Percentiles rank a stretch among this genome's conserved stretches.
Evolutionary conservation across 1,140 invertebrate species (phyloP).

Genomic region (Dolichoris vasculosae): DNA sequence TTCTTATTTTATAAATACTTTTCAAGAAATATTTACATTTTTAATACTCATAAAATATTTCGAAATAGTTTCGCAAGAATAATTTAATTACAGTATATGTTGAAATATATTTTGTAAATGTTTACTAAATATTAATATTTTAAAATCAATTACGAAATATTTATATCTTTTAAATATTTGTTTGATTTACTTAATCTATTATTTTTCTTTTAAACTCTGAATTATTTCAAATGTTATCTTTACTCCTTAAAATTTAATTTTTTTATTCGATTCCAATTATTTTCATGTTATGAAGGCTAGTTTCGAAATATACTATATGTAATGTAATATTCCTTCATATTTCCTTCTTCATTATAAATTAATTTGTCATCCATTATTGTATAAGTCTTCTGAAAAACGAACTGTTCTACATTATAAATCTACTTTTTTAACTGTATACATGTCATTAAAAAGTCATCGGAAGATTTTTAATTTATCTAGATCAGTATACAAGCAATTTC

Average conservation of each 20-base stretch:
- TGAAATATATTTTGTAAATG: background rate
- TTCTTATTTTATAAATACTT: background rate
- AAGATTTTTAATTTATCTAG: no score
- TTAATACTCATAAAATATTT: background rate
- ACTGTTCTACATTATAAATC: no score
- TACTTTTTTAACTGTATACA: no score
- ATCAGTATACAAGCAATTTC: no score
- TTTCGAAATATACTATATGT: background rate
- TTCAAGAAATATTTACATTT: background rate
- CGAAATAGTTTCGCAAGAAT: background rate
- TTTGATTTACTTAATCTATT: background rate
- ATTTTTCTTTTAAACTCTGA: background rate
- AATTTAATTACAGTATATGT: constrained; percentile 1
- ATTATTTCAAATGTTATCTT: background rate
- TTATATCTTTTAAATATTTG: background rate
- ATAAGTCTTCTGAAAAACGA: no score
- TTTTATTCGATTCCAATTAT: background rate
- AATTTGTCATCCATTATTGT: no score
- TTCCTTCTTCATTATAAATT: no score
- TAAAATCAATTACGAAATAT: background rate
- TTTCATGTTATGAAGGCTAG: background rate
- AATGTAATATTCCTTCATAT: no score
- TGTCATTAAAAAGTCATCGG: no score
- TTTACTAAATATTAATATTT: background rate
- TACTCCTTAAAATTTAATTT: background rate